phyloP scores from a whole-genome alignment of 2,113 vertebrate species.

The Notechis scutatus region DNA sequence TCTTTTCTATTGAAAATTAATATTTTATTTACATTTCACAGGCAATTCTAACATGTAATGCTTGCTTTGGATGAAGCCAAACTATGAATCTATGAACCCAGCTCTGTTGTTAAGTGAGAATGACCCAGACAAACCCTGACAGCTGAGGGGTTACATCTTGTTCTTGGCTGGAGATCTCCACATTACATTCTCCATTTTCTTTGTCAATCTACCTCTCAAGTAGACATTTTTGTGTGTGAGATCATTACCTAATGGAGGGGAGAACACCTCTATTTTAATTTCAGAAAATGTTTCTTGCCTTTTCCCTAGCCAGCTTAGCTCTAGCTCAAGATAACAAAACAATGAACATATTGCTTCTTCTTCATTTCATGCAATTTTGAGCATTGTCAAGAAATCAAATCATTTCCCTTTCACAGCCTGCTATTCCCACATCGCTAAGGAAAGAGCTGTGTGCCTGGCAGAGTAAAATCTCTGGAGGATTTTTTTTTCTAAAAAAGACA shows the following conservation, averaged over 20 bases:
- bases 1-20: neutral
- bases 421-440: neutral
- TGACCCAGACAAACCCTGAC: neutral
- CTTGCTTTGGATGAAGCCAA: neutral
- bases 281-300: conserved; percentile 6
- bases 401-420: conserved; percentile 24
- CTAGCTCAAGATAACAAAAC: conserved; percentile 41
- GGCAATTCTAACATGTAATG: neutral
- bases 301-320: conserved; percentile 24
- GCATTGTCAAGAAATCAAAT: conserved; percentile 33
- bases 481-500: neutral
- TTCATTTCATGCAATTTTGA: conserved; percentile 54
- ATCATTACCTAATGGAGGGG: conserved; percentile 43
- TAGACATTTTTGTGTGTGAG: conserved; percentile 11
- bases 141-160: neutral
- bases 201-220: conserved; percentile 28
- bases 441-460: rapidly evolving
- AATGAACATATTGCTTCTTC: conserved; percentile 13
- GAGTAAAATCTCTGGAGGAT: rapidly evolving
- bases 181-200: neutral
- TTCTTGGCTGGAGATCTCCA: neutral
- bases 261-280: conserved; percentile 44
- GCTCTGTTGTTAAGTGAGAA: neutral
- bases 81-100: no score
- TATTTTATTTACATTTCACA: neutral